Conservation (phyloP, 2,888 invertebrate genomes). For the Pomacea canaliculata region DNA sequence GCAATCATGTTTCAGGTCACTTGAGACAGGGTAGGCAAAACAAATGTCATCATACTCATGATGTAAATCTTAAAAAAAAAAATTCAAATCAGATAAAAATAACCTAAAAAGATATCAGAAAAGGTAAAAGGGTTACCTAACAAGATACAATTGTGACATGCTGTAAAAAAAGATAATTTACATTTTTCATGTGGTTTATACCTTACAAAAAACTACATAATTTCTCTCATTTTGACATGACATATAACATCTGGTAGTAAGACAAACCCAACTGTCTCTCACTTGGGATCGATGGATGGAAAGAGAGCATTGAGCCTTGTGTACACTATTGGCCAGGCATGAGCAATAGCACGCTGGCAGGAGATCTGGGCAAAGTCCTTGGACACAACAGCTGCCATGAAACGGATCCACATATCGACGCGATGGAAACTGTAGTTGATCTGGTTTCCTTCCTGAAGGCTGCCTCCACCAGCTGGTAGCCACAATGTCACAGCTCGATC, state of each 20-base stretch:
- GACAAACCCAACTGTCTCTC: not conserved
- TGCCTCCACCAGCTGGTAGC: conserved; percentile 70
- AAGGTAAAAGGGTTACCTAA: too few species aligned
- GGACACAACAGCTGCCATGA: conserved; percentile 90
- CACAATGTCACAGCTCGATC: conserved; percentile 91
- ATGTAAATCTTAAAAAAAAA: too few species aligned
- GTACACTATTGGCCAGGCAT: conserved; percentile 96
- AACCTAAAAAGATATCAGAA: too few species aligned
- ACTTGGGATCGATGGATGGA: conserved; percentile 87
- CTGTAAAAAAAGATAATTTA: too few species aligned
- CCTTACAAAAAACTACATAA: too few species aligned
- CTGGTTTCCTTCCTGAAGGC: conserved; percentile 49
- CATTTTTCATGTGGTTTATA: too few species aligned
- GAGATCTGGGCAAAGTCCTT: conserved; percentile 83
- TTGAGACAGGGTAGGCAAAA: too few species aligned
- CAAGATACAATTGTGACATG: too few species aligned
- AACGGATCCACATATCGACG: conserved; percentile 71
- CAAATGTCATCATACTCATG: too few species aligned
- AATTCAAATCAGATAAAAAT: too few species aligned
- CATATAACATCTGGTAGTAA: too few species aligned
- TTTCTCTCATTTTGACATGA: too few species aligned
- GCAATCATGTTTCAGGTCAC: not conserved
- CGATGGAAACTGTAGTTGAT: conserved; percentile 55
- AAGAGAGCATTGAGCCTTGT: conserved; percentile 90
- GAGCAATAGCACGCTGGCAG: conserved; percentile 87